phyloP scores from a whole-genome alignment of 2,888 invertebrate species.

The Escarpia spicata region DNA sequence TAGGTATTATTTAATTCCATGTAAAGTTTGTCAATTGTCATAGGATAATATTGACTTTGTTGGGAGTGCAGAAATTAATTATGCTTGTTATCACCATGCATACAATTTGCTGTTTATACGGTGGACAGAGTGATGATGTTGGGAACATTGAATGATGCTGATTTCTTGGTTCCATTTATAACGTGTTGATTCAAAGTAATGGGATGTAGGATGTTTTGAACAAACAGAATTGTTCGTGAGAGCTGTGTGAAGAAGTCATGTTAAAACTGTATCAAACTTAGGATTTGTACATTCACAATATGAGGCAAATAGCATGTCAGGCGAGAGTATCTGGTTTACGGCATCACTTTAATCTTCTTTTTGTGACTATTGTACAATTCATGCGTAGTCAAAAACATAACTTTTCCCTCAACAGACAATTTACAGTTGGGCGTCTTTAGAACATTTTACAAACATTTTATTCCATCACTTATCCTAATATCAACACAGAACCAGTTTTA shows the following conservation, averaged over 20 bases:
- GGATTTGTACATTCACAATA: neutral
- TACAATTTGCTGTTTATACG: neutral
- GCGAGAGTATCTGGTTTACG: neutral
- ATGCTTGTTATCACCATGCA: neutral
- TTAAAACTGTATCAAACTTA: neutral
- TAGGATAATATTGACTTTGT: neutral
- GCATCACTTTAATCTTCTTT: neutral
- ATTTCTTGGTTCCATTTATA: neutral
- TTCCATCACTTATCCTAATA: neutral
- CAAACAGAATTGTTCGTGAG: neutral
- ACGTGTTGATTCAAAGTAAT: neutral
- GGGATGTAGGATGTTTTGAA: neutral
- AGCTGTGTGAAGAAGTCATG: neutral
- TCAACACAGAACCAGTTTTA: constrained; percentile 4
- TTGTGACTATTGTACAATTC: neutral
- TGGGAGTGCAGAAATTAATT: neutral
- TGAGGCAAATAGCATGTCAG: neutral
- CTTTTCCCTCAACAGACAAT: neutral
- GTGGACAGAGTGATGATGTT: neutral
- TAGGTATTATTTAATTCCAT: no score
- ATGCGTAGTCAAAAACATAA: neutral
- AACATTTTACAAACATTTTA: neutral
- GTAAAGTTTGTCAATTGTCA: no score
- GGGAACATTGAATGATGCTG: no score
- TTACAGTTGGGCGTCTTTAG: neutral